Conservation (phyloP, 1,140 invertebrate genomes). For the Lethocerus indicus region DNA sequence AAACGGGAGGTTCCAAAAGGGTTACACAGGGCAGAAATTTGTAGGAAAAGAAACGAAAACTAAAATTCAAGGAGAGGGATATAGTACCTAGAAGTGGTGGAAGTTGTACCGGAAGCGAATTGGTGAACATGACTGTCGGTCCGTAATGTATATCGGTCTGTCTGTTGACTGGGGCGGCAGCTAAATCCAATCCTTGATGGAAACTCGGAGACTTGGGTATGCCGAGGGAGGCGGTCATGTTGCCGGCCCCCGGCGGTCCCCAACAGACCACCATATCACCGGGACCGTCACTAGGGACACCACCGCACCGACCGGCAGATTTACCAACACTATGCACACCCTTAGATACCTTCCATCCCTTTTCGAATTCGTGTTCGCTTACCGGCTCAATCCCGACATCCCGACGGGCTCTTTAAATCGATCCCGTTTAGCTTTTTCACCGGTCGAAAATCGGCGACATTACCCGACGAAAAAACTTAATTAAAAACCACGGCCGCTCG, state of each 20-base stretch:
- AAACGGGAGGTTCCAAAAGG: neutral
- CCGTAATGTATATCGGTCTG: slow-evolving; percentile 4
- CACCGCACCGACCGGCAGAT: too few species aligned
- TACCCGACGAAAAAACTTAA: too few species aligned
- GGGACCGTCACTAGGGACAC: neutral
- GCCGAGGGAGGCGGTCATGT: slow-evolving; percentile 28
- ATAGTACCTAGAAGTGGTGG: slow-evolving; percentile 18
- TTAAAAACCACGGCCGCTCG: too few species aligned
- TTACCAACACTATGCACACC: too few species aligned
- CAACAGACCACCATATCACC: slow-evolving; percentile 17
- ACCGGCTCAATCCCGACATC: too few species aligned
- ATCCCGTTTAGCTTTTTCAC: too few species aligned
- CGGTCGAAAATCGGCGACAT: too few species aligned
- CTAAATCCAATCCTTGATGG: slow-evolving; percentile 59
- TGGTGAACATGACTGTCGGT: slow-evolving; percentile 1
- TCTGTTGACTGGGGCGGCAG: slow-evolving; percentile 35
- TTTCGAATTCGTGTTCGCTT: too few species aligned
- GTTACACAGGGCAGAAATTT: too few species aligned
- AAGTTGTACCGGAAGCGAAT: slow-evolving; percentile 16
- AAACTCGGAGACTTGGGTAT: slow-evolving; percentile 71
- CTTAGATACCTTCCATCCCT: too few species aligned
- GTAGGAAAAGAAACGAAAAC: too few species aligned
- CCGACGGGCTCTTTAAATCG: too few species aligned
- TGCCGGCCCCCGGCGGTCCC: neutral
- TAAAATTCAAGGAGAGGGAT: neutral